Evolutionary conservation across 2,113 vertebrate species (phyloP).

Genomic region (Microcebus jonahi): DNA sequence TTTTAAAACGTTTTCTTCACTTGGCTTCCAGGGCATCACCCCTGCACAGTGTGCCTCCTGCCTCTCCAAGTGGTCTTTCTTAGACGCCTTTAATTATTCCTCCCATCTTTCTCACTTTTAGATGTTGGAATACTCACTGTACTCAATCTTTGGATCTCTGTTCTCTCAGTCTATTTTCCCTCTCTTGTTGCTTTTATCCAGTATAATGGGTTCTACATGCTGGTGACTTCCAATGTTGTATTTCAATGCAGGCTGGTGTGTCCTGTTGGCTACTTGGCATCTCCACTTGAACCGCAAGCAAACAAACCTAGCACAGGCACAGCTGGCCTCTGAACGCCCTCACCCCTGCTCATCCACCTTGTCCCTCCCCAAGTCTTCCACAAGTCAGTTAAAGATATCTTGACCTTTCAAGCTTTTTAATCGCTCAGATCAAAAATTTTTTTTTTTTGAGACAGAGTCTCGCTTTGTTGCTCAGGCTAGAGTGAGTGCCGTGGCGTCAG

Average conservation of each 20-base stretch:
- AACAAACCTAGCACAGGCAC: not conserved
- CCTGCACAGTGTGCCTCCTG: too few relatives aligned
- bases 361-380: not conserved
- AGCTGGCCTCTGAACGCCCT: not conserved
- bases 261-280: not conserved
- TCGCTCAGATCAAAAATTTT: not conserved
- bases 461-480: too few relatives aligned
- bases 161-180: not conserved
- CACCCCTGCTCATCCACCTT: too few relatives aligned
- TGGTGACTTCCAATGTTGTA: not conserved
- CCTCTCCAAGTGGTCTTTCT: not conserved
- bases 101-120: not conserved
- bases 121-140: not conserved
- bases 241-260: not conserved
- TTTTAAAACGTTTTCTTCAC: not conserved
- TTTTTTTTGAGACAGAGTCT: too few relatives aligned
- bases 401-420: not conserved
- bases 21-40: not conserved
- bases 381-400: rapidly evolving
- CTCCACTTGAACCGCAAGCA: not conserved
- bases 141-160: not conserved
- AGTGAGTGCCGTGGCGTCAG: too few relatives aligned
- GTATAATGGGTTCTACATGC: not conserved
- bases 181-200: not conserved
- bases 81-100: not conserved